A percentile compares a stretch with the other conserved stretches of the same genome.
These are phyloP conservation scores for Phaonia tiefii DNA, from an alignment of 2,888 invertebrate species.

Conservation along the genomic window DNA sequence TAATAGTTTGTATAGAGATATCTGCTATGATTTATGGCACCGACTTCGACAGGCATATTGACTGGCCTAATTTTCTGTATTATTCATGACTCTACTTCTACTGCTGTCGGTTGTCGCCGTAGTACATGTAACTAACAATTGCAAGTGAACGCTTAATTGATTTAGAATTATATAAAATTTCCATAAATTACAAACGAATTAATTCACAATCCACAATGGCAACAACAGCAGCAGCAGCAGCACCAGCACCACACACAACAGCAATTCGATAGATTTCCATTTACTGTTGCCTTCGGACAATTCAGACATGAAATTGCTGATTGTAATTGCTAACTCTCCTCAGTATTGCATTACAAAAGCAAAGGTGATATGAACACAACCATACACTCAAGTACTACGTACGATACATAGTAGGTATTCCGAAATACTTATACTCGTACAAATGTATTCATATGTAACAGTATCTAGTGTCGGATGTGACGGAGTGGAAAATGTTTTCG, in stretches of 20 bases:
- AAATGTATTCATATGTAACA: no score
- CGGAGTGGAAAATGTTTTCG: no score
- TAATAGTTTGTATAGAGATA: no score
- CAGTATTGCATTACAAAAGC: not conserved
- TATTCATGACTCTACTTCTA: no score
- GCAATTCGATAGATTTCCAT: not conserved
- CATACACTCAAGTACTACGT: not conserved
- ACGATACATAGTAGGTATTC: not conserved
- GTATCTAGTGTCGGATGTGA: no score
- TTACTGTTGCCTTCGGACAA: slow-evolving; percentile 1
- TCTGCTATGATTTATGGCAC: no score
- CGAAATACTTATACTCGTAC: no score
- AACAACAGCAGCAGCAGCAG: slow-evolving; percentile 19
- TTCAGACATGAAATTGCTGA: slow-evolving; percentile 9
- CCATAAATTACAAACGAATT: not conserved
- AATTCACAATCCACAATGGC: not conserved
- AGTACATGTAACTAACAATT: no score
- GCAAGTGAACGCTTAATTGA: not conserved
- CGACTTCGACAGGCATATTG: no score
- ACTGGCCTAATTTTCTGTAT: no score
- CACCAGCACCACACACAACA: slow-evolving; percentile 15
- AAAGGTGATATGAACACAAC: not conserved
- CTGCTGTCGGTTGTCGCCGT: no score
- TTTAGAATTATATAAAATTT: slow-evolving; percentile 8
- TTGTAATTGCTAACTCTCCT: slow-evolving; percentile 5